A percentile compares a stretch with the other conserved stretches of the same genome.
These are phyloP conservation scores for Nothoprocta pentlandii DNA, from an alignment of 2,113 vertebrate species.

Conservation along the genomic window DNA sequence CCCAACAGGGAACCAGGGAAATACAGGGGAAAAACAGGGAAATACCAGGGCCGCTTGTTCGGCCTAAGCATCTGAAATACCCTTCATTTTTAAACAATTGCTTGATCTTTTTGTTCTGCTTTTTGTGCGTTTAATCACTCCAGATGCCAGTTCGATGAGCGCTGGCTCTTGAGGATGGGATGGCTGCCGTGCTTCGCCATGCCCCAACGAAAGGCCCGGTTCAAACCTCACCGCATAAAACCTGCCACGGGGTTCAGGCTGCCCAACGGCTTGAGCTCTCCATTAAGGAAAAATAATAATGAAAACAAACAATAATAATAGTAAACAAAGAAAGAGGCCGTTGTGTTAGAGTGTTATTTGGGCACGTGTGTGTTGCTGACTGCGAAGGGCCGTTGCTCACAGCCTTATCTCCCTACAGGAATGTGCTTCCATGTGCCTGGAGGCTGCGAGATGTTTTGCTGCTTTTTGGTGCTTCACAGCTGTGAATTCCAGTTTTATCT, in stretches of 20 bases:
- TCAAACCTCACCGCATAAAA: not conserved
- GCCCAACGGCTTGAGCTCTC: not conserved
- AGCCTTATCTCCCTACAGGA: not conserved
- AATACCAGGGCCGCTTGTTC: accelerated
- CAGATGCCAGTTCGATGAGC: not conserved
- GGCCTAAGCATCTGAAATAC: not conserved
- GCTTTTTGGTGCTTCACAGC: not conserved
- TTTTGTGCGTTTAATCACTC: not conserved
- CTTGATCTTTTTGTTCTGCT: not conserved
- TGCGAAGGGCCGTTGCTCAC: not conserved
- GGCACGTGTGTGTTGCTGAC: accelerated
- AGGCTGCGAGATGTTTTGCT: accelerated
- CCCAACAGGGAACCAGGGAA: not conserved
- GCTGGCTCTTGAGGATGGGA: not conserved
- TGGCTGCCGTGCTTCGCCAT: accelerated
- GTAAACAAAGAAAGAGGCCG: not conserved
- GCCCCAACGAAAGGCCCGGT: accelerated
- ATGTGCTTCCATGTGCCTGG: not conserved
- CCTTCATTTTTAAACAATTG: not conserved
- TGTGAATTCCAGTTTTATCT: conserved; percentile 40
- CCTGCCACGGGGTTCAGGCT: not conserved
- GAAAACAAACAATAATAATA: not conserved
- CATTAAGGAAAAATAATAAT: not conserved
- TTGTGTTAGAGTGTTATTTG: accelerated
- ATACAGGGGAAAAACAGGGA: not conserved